Percentiles rank a stretch among this genome's conserved stretches.
Conservation (phyloP, 2,888 invertebrate genomes). For the Tenthredo livida region DNA sequence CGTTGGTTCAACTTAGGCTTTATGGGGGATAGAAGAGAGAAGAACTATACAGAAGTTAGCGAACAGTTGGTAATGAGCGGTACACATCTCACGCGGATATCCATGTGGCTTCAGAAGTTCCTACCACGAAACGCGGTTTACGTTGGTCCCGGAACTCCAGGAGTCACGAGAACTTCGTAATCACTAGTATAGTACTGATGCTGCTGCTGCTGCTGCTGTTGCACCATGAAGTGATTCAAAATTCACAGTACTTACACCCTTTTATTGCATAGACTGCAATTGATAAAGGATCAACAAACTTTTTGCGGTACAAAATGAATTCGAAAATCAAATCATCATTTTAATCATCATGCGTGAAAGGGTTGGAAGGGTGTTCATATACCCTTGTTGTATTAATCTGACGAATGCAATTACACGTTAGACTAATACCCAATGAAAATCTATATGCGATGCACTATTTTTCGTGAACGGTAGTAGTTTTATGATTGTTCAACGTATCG, state of each 20-base stretch:
- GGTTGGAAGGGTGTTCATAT: neutral
- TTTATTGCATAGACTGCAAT: neutral
- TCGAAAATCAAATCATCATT: neutral
- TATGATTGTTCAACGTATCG: no score
- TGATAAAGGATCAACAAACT: neutral
- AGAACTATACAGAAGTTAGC: slow-evolving; percentile 71
- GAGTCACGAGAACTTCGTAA: slow-evolving; percentile 7
- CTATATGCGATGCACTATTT: no score
- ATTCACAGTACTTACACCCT: neutral
- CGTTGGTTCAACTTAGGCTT: neutral
- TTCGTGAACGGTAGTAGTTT: no score
- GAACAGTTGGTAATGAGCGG: slow-evolving; percentile 74
- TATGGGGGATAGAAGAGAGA: slow-evolving; percentile 31
- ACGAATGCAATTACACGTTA: no score
- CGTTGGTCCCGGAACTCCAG: slow-evolving; percentile 34
- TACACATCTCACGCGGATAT: slow-evolving; percentile 63
- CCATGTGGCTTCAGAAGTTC: slow-evolving; percentile 25
- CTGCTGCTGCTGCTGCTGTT: neutral
- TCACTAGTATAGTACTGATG: neutral
- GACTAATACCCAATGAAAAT: no score
- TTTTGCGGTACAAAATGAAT: neutral
- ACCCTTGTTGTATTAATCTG: no score
- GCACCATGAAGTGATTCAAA: slow-evolving; percentile 25
- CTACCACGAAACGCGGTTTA: slow-evolving; percentile 31
- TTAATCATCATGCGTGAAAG: no score